Evolutionary conservation across 2,113 vertebrate genomes (phyloP), one percentile per base, ranked within the genome.

Genomic region (Monopterus albus): DNA sequence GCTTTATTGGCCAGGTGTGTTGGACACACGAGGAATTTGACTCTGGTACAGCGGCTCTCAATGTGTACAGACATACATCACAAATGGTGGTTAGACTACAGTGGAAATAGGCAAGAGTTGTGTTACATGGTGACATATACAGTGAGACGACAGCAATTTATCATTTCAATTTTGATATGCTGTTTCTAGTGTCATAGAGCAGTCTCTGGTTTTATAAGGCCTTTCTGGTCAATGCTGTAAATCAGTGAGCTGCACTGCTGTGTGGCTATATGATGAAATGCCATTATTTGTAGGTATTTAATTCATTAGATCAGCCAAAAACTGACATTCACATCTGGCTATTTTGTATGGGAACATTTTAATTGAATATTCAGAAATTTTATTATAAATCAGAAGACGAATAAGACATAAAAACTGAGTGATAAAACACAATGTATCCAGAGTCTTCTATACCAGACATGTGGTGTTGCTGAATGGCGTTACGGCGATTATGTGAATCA

Each of bases 31-130:
- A n/a, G n/a, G n/a, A n/a, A n/a, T n/a, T n/a, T n/a, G n/a, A n/a
- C n/a, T n/a, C n/a, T n/a, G n/a, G n/a, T n/a, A n/a, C n/a, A n/a
- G n/a, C n/a, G n/a, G n/a, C n/a, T n/a, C n/a, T n/a, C n/a, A n/a
- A n/a, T n/a, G n/a, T n/a, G n/a, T n/a, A 62, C 73, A 76, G 64
- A 62, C 49, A 56, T 55, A 18, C 28, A 51, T 31, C 25, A 43
- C 61, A 59, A 51, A 59, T 38, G 14, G 33, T 25, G 57, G 49
- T 55, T 13, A 40, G 26, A 47, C 46, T 21, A 46, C 20, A 3
- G 45, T 5, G 26, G 21, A 46, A 46, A 21, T 26, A 39, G 42
- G 36, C 25, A 11, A 17, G 18, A 18, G 35, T 6, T 43, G 36
- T 50, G 52, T 1, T 31, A 31, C n/a, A 31, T 31, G 5, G 29